Conservation (phyloP, 2,888 invertebrate genomes). For the Pristionchus entomophagus region DNA sequence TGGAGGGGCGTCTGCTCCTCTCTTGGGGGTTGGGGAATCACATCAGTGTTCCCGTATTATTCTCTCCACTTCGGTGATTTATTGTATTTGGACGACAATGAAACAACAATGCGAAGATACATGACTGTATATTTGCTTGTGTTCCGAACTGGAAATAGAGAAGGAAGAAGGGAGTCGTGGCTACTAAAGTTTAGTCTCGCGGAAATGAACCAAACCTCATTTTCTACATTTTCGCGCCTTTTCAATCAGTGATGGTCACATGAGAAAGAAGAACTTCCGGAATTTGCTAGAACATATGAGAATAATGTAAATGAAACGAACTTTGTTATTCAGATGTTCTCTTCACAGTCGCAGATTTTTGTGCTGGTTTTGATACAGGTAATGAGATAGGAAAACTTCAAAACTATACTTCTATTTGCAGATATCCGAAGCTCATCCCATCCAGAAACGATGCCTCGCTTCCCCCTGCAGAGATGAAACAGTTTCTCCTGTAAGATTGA, state of each 20-base stretch:
- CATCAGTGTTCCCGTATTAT: neutral
- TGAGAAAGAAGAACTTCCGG: neutral
- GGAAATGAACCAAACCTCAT: neutral
- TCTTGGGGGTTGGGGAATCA: neutral
- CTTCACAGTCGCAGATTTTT: neutral
- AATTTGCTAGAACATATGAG: neutral
- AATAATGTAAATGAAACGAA: neutral
- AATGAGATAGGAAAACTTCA: neutral
- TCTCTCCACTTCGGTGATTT: neutral
- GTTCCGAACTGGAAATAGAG: no score
- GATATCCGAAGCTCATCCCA: neutral
- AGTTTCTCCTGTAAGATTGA: neutral
- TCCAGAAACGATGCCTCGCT: neutral
- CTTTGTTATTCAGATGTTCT: neutral
- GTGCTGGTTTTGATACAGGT: neutral
- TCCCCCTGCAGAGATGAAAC: neutral
- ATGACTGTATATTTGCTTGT: no score
- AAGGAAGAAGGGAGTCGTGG: neutral
- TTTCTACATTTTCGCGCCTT: conserved; percentile 14
- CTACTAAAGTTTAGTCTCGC: neutral
- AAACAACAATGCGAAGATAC: neutral
- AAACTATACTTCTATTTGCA: neutral
- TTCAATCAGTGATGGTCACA: neutral
- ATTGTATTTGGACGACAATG: neutral
- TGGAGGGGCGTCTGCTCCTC: neutral